A percentile compares a stretch with the other conserved stretches of the same genome.
Evolutionary conservation across 2,113 vertebrate species (phyloP).

Genomic region (Chauna torquata): DNA sequence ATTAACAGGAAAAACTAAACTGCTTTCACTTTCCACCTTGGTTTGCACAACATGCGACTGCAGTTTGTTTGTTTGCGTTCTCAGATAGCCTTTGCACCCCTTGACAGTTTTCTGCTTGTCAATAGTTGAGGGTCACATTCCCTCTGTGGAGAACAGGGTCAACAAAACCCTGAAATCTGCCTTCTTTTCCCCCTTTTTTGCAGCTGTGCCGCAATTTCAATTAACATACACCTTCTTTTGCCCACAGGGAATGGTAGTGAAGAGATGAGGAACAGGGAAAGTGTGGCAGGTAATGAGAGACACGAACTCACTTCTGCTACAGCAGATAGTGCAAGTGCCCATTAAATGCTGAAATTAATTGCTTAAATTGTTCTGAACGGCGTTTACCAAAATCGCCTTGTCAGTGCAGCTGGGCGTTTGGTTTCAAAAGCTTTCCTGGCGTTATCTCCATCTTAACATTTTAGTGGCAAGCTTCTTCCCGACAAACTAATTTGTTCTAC

Average conservation of each 20-base stretch:
- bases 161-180: conserved; percentile 26
- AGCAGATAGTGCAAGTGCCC: conserved; percentile 52
- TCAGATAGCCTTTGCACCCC: background rate
- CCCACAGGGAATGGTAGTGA: background rate
- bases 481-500: conserved; percentile 38
- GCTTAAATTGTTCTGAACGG: conserved; percentile 57
- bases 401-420: conserved; percentile 24
- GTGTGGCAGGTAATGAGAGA: conserved; percentile 54
- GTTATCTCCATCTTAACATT: background rate
- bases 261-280: background rate
- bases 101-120: conserved; percentile 14
- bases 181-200: background rate
- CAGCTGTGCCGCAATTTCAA: conserved; percentile 51
- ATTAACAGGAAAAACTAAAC: background rate
- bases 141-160: background rate
- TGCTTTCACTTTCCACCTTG: background rate
- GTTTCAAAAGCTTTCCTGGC: conserved; percentile 1
- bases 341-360: conserved; percentile 67
- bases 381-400: conserved; percentile 8
- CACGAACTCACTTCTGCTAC: conserved; percentile 49
- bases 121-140: conserved; percentile 11
- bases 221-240: conserved; percentile 39
- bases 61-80: background rate
- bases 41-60: rapidly evolving
- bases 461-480: background rate